Percentiles rank a stretch among this genome's conserved stretches.
These are phyloP conservation scores for Mactromeris polynyma DNA, from an alignment of 2,888 invertebrate species.

Conservation along the genomic window DNA sequence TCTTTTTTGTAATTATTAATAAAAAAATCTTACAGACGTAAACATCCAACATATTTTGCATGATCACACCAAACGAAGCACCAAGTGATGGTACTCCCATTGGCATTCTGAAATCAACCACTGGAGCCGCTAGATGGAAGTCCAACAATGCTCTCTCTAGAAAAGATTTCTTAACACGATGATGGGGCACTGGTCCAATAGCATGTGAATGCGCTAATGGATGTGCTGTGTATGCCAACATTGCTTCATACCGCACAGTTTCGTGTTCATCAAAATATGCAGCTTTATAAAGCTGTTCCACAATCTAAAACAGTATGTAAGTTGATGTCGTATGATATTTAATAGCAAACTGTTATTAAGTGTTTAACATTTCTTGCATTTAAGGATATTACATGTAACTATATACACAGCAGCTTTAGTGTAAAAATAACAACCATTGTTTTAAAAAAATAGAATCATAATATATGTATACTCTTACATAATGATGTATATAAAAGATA, in stretches of 20 bases:
- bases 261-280: slow-evolving; percentile 75
- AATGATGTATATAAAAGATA: too few relatives aligned
- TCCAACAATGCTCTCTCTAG: not conserved
- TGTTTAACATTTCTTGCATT: too few relatives aligned
- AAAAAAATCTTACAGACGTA: slow-evolving; percentile 74
- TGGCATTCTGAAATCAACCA: slow-evolving; percentile 75
- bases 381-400: too few relatives aligned
- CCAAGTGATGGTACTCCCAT: slow-evolving; percentile 74
- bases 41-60: slow-evolving; percentile 74
- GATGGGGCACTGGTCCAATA: not conserved
- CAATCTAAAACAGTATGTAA: slow-evolving; percentile 63
- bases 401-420: too few relatives aligned
- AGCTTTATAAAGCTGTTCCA: slow-evolving; percentile 65
- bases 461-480: too few relatives aligned
- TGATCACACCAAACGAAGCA: slow-evolving; percentile 77
- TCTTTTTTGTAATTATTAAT: too few relatives aligned
- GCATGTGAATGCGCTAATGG: slow-evolving; percentile 48
- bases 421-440: too few relatives aligned
- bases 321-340: not conserved
- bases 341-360: too few relatives aligned
- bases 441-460: too few relatives aligned
- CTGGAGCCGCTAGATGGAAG: slow-evolving; percentile 74
- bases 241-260: slow-evolving; percentile 75
- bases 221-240: slow-evolving; percentile 70
- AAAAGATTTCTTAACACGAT: not conserved